Conservation (phyloP, 2,888 invertebrate genomes). For the Lasioglossum morio region DNA sequence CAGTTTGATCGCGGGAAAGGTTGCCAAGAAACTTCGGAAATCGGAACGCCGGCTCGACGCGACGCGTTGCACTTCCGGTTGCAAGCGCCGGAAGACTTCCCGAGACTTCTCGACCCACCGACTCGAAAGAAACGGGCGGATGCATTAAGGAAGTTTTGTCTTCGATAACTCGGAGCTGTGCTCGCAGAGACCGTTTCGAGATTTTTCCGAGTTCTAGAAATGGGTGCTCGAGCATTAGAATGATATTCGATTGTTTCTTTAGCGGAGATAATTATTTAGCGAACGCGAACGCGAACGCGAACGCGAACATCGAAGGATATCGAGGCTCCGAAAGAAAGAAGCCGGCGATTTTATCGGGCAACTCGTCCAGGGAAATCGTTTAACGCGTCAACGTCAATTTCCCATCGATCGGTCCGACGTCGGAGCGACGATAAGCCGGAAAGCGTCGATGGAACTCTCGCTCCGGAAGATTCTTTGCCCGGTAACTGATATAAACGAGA, state of each 20-base stretch:
- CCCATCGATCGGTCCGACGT: slow-evolving; percentile 26
- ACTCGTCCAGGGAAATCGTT: slow-evolving; percentile 28
- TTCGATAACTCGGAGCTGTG: neutral
- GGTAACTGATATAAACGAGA: slow-evolving; percentile 73
- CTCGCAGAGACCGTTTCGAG: neutral
- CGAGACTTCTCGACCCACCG: neutral
- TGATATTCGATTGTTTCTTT: no score
- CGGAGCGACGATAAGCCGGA: slow-evolving; percentile 28
- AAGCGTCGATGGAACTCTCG: slow-evolving; percentile 31
- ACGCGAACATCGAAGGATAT: neutral
- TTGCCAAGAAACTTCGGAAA: slow-evolving; percentile 19
- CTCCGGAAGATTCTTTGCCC: slow-evolving; percentile 31
- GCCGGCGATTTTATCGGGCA: neutral
- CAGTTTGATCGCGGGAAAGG: neutral
- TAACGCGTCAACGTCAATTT: slow-evolving; percentile 43
- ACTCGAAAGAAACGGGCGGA: neutral
- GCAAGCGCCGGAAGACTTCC: neutral
- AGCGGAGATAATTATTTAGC: neutral
- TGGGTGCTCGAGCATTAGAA: neutral
- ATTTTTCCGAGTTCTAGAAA: neutral
- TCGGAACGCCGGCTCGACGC: neutral
- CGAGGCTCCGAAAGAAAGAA: neutral
- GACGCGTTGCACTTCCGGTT: slow-evolving; percentile 7
- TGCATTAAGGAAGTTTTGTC: neutral
- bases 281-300: neutral